Percentiles rank a stretch among this genome's conserved stretches.
phyloP scores from a whole-genome alignment of 2,888 invertebrate genomes.

The Conomelus anceps region DNA sequence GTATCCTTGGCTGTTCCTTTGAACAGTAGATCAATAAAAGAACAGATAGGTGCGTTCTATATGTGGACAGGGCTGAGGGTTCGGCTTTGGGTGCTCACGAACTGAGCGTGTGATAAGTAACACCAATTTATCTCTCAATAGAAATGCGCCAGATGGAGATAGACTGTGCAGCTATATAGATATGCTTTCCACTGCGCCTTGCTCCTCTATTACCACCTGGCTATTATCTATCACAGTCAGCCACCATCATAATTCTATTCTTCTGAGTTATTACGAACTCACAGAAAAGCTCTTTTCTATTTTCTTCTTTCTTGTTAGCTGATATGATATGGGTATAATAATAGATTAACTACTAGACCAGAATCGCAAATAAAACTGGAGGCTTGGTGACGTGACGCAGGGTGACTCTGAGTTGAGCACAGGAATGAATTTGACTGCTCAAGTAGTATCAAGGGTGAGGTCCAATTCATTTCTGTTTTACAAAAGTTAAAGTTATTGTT shows the following conservation, averaged over 20 bases:
- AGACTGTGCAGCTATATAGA: not conserved
- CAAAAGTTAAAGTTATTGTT: too few relatives aligned
- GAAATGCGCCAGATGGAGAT: not conserved
- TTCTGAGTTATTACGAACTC: not conserved
- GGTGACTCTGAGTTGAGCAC: too few relatives aligned
- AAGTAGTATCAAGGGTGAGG: too few relatives aligned
- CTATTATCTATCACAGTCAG: not conserved
- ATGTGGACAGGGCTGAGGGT: not conserved
- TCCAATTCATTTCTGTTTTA: too few relatives aligned
- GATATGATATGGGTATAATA: too few relatives aligned
- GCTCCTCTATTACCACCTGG: not conserved
- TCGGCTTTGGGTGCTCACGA: too few relatives aligned
- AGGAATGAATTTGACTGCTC: too few relatives aligned
- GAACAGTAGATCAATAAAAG: not conserved
- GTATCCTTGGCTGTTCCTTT: not conserved
- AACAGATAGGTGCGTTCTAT: not conserved
- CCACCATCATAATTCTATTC: not conserved
- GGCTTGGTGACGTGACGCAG: too few relatives aligned
- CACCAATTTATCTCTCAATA: not conserved
- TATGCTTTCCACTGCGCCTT: not conserved
- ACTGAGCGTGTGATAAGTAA: not conserved
- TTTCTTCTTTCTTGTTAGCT: not conserved
- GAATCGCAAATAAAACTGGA: too few relatives aligned
- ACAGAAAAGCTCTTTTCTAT: not conserved
- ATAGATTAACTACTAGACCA: too few relatives aligned